Percentiles rank a stretch among this genome's conserved stretches.
Evolutionary conservation across 2,113 vertebrate species (phyloP).

Genomic region (Mugil cephalus): DNA sequence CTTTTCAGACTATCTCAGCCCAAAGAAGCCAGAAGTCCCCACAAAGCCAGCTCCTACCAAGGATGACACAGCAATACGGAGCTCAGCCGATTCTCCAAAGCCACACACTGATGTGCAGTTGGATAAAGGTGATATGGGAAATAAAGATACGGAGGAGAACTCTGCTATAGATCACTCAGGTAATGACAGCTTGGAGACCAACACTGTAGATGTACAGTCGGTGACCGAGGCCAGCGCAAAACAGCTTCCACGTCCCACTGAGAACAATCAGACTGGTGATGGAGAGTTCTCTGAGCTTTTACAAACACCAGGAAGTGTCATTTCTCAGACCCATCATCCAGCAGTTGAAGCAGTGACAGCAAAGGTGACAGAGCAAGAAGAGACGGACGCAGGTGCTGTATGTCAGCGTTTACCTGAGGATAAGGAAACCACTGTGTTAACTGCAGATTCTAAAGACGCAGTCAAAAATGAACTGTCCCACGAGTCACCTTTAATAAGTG

Average conservation of each 20-base stretch:
- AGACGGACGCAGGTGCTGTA: neutral
- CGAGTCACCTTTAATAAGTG: conserved; percentile 14
- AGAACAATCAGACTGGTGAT: conserved; percentile 35
- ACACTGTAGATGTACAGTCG: conserved; percentile 25
- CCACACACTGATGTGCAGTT: conserved; percentile 20
- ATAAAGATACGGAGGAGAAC: conserved; percentile 15
- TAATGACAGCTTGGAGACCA: conserved; percentile 20
- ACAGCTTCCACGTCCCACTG: conserved; percentile 14
- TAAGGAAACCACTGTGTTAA: conserved; percentile 11
- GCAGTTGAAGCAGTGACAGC: conserved; percentile 1
- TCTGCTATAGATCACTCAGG: conserved; percentile 28
- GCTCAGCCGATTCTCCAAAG: conserved; percentile 17
- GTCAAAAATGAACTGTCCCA: conserved; percentile 9
- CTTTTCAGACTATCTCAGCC: conserved; percentile 70
- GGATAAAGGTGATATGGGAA: conserved; percentile 16
- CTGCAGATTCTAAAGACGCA: conserved; percentile 25
- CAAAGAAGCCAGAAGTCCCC: conserved; percentile 55
- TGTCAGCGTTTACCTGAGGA: conserved; percentile 27
- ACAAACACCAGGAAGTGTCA: conserved; percentile 30
- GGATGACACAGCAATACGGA: conserved; percentile 26
- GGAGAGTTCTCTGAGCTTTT: conserved; percentile 23
- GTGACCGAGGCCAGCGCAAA: neutral
- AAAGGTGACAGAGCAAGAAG: conserved; percentile 27
- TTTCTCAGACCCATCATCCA: conserved; percentile 8
- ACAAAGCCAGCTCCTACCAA: conserved; percentile 18